Base-by-base conservation (phyloP, 2,797 vertebrate species). In the Pelodytes ibericus region DNA sequence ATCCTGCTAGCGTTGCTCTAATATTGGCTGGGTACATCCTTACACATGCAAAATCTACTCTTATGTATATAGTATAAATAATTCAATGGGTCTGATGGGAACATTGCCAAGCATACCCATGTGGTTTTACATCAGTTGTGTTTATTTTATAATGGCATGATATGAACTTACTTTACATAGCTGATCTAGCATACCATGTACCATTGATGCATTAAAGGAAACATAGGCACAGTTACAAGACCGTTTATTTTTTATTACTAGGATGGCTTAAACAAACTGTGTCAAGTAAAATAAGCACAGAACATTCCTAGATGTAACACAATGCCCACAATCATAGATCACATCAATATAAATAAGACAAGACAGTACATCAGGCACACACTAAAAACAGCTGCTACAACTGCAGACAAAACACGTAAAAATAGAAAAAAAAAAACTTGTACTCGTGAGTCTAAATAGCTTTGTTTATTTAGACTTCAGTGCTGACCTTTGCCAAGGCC, bases 141-240 rank as follows among this genome's bases (percentile, higher is more conserved):
- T 65, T 65, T 65, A 41, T 65, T 65, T 47, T 25, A 27, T 33
- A 16, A 15, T 65, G 47, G 29, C 20, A 29, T 27, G n/a, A 27
- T 8, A 25, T 4, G 36, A 39, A 39, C n/a, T 27, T 22, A 24
- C 22, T 44, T 44, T 65, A 44, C 25, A 47, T 8, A 27, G 24
- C 36, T 62, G 36, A 15, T 24, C 8, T 44, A 11, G 15, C 41
- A 44, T 44, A 16, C 41, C 41, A 44, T 44, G 41, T 44, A 16
- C 13, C 41, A 16, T 44, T 13, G 18, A 44, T 2, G 41, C 13
- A 44, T 3, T 36, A 36, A 5, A 3, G 41, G 41, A 44, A 16
- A 44, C 41, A 13, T 44, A n/a, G 41, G 41, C 41, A 44, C 41
- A 16, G 3, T 44, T 44, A 13, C 41, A 44, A 44, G 15, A 44